Evolutionary conservation across 2,113 vertebrate species (phyloP).

Genomic region (Sardina pilchardus): DNA sequence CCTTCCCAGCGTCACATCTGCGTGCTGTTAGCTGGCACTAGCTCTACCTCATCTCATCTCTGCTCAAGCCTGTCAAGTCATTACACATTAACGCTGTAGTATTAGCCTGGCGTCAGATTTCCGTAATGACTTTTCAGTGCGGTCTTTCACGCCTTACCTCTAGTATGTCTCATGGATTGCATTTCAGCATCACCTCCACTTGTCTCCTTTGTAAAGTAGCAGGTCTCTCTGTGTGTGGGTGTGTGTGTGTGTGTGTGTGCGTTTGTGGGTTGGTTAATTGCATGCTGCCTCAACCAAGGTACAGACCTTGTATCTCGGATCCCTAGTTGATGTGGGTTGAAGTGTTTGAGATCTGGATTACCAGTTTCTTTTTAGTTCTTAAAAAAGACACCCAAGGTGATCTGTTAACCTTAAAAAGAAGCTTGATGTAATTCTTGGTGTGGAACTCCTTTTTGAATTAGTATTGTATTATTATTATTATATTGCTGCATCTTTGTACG

Average conservation of each 20-base stretch:
- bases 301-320: slow-evolving; percentile 11
- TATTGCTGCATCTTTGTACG: too few relatives aligned
- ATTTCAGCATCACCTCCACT: slow-evolving; percentile 24
- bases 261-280: slow-evolving; percentile 48
- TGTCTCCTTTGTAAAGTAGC: slow-evolving; percentile 38
- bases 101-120: slow-evolving; percentile 41
- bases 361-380: slow-evolving; percentile 49
- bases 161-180: slow-evolving; percentile 29
- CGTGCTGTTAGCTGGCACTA: background rate
- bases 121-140: slow-evolving; percentile 31
- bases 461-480: background rate
- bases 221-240: slow-evolving; percentile 17
- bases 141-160: slow-evolving; percentile 35
- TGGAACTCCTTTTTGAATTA: background rate
- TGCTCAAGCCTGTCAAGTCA: slow-evolving; percentile 27
- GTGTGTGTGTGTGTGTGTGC: slow-evolving; percentile 41
- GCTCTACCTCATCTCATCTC: slow-evolving; percentile 23
- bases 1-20: background rate
- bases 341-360: slow-evolving; percentile 20
- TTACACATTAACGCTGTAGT: slow-evolving; percentile 45
- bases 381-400: slow-evolving; percentile 47
- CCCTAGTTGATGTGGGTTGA: slow-evolving; percentile 37
- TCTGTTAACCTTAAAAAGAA: background rate
- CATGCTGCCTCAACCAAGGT: slow-evolving; percentile 37
- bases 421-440: background rate